Evolutionary conservation across 1,140 invertebrate genomes (phyloP).

Genomic region (Rhyzopertha dominica): DNA sequence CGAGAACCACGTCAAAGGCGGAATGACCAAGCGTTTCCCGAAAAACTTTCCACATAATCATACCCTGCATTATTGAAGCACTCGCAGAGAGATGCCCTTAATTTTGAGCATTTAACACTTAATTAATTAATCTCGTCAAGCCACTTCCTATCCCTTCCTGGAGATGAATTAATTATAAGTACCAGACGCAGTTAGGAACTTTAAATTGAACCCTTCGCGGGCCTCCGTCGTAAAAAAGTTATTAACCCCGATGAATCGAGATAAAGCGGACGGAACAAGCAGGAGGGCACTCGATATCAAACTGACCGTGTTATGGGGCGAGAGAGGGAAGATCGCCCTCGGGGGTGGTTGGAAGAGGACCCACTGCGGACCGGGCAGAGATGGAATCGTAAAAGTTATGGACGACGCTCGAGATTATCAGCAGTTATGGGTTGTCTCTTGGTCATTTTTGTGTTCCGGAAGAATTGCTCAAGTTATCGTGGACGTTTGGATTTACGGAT

Average conservation of each 20-base stretch:
- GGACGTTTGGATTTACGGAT: conserved; percentile 25
- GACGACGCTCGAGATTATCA: conserved; percentile 41
- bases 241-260: too few relatives aligned
- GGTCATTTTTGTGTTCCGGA: conserved; percentile 41
- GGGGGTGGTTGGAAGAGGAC: conserved; percentile 14
- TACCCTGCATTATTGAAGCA: conserved; percentile 1
- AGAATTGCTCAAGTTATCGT: conserved; percentile 37
- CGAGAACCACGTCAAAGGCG: background rate
- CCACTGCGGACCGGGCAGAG: conserved; percentile 19
- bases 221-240: too few relatives aligned
- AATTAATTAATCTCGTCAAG: conserved; percentile 33
- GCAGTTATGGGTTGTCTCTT: conserved; percentile 42
- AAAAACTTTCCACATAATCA: background rate
- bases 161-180: conserved; percentile 31
- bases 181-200: conserved; percentile 19
- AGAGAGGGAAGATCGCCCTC: background rate
- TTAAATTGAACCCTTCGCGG: too few relatives aligned
- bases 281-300: conserved; percentile 36
- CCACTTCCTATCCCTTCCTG: conserved; percentile 28
- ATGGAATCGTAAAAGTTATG: conserved; percentile 43
- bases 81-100: conserved; percentile 1
- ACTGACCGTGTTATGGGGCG: conserved; percentile 35
- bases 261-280: too few relatives aligned
- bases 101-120: conserved; percentile 8
- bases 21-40: background rate